A percentile compares a stretch with the other conserved stretches of the same genome.
These are phyloP conservation scores for Epirrhoe alternata DNA, from an alignment of 2,888 invertebrate genomes.

Conservation along the genomic window DNA sequence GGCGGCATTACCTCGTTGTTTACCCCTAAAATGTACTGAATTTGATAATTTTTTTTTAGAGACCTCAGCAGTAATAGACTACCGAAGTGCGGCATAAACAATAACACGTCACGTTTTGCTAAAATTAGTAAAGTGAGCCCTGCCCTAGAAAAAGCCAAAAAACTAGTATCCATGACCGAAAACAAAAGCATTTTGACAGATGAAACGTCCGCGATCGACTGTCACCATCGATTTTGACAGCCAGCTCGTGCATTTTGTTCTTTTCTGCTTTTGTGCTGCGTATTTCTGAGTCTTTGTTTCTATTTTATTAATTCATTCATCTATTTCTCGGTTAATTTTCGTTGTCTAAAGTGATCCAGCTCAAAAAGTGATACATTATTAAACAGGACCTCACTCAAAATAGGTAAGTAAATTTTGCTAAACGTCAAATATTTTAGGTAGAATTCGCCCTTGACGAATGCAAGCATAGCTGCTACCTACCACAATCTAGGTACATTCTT, in stretches of 20 bases:
- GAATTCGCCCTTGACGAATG: constrained; percentile 65
- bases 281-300: constrained; percentile 55
- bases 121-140: too few species aligned
- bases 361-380: constrained; percentile 41
- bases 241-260: constrained; percentile 37
- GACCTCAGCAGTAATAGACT: too few species aligned
- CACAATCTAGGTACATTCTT: not conserved
- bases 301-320: constrained; percentile 38
- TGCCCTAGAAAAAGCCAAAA: too few species aligned
- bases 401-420: constrained; percentile 56
- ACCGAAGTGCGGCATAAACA: too few species aligned
- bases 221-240: constrained; percentile 24
- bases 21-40: too few species aligned
- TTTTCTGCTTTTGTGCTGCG: constrained; percentile 48
- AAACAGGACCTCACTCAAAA: constrained; percentile 44
- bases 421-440: constrained; percentile 51
- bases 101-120: too few species aligned
- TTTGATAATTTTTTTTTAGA: too few species aligned
- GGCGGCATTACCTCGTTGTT: too few species aligned
- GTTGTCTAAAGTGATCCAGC: constrained; percentile 37
- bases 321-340: constrained; percentile 31
- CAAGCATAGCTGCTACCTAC: constrained; percentile 42
- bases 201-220: not conserved
- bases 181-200: not conserved
- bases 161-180: not conserved